These are phyloP conservation scores for Cacatua alba DNA, from an alignment of 2,113 vertebrate species.

Conservation along the genomic window DNA sequence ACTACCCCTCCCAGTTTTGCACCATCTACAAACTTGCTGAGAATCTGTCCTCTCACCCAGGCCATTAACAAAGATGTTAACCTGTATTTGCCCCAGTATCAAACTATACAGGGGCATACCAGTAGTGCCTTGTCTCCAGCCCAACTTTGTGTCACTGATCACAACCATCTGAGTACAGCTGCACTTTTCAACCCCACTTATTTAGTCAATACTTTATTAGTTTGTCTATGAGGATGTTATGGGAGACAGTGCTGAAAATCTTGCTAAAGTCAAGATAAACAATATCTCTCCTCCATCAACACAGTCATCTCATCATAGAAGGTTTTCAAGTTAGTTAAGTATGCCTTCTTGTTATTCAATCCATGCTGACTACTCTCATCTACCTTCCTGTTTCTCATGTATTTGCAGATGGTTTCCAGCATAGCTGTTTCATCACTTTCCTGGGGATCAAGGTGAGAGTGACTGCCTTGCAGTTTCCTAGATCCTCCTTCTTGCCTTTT, in stretches of 20 bases:
- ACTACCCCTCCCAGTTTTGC: neutral
- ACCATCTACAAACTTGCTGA: neutral
- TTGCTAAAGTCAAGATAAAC: neutral
- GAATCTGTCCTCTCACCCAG: neutral
- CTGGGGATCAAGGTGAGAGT: neutral
- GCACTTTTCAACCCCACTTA: neutral
- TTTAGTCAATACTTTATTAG: neutral
- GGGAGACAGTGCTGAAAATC: neutral
- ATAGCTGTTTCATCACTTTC: neutral
- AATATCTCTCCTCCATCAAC: neutral
- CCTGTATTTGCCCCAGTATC: neutral
- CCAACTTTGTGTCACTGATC: neutral
- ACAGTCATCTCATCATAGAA: neutral
- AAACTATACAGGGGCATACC: neutral
- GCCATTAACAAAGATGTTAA: neutral
- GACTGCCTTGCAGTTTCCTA: neutral
- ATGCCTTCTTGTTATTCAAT: neutral
- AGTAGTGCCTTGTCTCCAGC: neutral
- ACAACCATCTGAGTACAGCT: neutral
- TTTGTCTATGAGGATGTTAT: neutral
- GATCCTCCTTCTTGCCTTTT: neutral
- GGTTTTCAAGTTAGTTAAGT: neutral
- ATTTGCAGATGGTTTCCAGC: neutral
- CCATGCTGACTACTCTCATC: neutral
- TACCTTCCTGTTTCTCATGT: neutral